Base-by-base conservation (phyloP, 1,140 invertebrate species). In the Lasioglossum albipes region DNA sequence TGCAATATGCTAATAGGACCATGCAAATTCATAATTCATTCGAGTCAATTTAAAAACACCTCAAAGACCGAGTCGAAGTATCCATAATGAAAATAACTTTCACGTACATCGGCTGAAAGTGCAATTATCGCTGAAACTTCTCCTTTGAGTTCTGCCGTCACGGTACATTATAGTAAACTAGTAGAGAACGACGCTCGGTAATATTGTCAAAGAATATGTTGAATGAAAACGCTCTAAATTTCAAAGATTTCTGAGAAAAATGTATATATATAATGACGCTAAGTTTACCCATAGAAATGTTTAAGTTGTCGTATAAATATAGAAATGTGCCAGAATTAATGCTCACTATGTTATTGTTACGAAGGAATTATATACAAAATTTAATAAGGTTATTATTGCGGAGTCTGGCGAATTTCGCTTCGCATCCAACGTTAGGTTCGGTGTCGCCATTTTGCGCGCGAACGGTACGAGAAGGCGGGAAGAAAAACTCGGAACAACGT, bases 141-240 rank as follows among this genome's bases (percentile, higher is more conserved):
- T 79, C 16, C 31, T n/a, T 66, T 66, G 36, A 66, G 9, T 12
- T 66, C 62, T 66, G 7, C 42, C 67, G 27, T 45, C 68, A 31
- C 42, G 42, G 22, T 36, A 42, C 57, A 71, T 71, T 64, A 77
- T 72, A 54, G 20, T 10, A 62, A 78, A 81, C 65, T 66, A 5
- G 5, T 36, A 65, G 6, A 7, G 20, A 42, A 42, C 41, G 20
- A 18, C 18, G 75, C 62, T 67, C 57, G 52, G 57, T 81, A 83
- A 41, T 20, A 41, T 13, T 0, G 22, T 54, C 20, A 18, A 54
- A 20, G 18, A 54, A 16, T 54, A 54, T 6, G 16, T 54, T 20
- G 18, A 16, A 16, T 54, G 4, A 6, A 16, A 20, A 16, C 18
- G 18, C 18, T 6, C 18, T 20, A 54, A 16, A 13, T 52, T 13